Percentiles rank a stretch among this genome's conserved stretches.
These are phyloP conservation scores for Caenorhabditis latens DNA, from an alignment of 1,140 invertebrate species.

Conservation along the genomic window DNA sequence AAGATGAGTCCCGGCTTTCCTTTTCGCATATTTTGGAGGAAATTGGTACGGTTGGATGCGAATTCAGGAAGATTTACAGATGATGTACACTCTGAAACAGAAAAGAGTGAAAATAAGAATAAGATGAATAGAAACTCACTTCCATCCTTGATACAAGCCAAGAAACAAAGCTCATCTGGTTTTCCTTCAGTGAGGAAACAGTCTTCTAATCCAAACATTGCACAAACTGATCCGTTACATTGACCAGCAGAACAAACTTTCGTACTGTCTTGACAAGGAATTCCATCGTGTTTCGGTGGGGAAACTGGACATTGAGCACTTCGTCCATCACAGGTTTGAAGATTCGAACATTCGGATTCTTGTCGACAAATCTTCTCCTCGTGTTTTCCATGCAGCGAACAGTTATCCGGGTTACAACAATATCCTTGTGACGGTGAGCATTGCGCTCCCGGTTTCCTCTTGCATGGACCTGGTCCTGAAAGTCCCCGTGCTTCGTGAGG, in stretches of 20 bases:
- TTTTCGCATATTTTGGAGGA: constrained; percentile 69
- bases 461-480: constrained; percentile 83
- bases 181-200: constrained; percentile 95
- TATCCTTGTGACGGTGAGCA: constrained; percentile 96
- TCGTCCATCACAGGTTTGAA: constrained; percentile 82
- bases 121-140: constrained; percentile 62
- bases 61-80: constrained; percentile 86
- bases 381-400: constrained; percentile 84
- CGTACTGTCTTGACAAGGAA: constrained; percentile 80
- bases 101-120: background rate
- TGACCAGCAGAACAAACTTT: constrained; percentile 88
- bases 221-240: constrained; percentile 93
- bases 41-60: constrained; percentile 82
- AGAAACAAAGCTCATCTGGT: constrained; percentile 91
- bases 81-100: constrained; percentile 86
- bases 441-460: constrained; percentile 83
- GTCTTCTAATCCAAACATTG: constrained; percentile 92
- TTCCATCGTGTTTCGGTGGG: constrained; percentile 85
- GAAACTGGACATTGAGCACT: constrained; percentile 85
- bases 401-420: constrained; percentile 87
- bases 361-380: constrained; percentile 63
- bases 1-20: constrained; percentile 85
- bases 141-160: constrained; percentile 92
- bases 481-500: constrained; percentile 80
- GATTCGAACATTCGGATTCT: constrained; percentile 76